Evolutionary conservation across 2,113 vertebrate genomes (phyloP), one percentile per base, ranked within the genome.

Genomic region (Hassar affinis): DNA sequence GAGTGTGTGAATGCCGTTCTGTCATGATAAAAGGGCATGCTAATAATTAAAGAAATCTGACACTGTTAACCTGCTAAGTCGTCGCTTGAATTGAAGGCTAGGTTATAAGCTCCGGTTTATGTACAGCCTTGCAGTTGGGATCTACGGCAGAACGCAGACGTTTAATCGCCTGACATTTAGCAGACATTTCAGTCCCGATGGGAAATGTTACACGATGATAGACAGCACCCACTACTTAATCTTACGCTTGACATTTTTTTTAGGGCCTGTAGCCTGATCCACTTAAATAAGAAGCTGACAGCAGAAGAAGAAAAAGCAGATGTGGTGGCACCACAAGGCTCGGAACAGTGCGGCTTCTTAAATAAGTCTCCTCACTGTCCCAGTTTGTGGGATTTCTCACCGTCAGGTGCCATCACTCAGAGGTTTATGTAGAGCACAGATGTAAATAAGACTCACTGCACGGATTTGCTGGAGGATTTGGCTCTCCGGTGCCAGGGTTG

Each of bases 201-300:
- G 56, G 35, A 82, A 78, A 78, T 57, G 62, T 80, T 85, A 45
- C 71, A 68, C 4, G 12, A 52, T 86, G 85, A 85, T n/a, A 82
- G 49, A 79, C 71, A 78, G 49, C 30, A 47, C 74, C 74, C 20
- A 47, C 77, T 64, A 83, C 57, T 72, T 87, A 80, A 86, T 82
- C 45, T 33, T 75, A 61, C 75, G 84, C 83, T 87, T 85, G 85
- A 87, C 85, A 80, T 89, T 89, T 85, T 84, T 61, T 2, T 2
- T 18, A 47, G 38, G 74, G 72, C 14, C 84, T 83, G 86, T 49
- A 81, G 83, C 72, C 42, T 74, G 64, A 84, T 81, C 59, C 72
- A 74, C 38, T 72, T 74, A 71, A 57, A 78, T 45, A 75, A 87
- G 74, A 86, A 78, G 61, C 86, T 83, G 81, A 84, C 71, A 52